phyloP scores from a whole-genome alignment of 1,140 invertebrate species.

The Physella acuta region DNA sequence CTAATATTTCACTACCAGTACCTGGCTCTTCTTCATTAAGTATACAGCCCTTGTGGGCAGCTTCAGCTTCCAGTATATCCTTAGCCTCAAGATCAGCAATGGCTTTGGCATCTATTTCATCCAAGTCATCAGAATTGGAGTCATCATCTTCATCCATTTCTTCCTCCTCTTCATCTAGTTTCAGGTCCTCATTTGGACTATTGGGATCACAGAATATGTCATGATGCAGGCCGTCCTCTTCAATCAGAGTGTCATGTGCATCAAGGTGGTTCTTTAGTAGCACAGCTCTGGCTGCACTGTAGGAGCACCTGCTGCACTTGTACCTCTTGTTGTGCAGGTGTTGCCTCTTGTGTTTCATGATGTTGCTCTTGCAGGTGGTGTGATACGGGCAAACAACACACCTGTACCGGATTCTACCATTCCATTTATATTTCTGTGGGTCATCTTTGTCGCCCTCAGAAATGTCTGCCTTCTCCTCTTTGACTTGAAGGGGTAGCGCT shows the following conservation, averaged over 20 bases:
- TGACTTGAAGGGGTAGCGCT: neutral
- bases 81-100: conserved; percentile 17
- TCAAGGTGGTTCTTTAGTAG: conserved; percentile 39
- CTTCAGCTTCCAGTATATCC: conserved; percentile 22
- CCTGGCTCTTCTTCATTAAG: neutral
- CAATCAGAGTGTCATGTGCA: conserved; percentile 33
- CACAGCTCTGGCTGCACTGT: conserved; percentile 41
- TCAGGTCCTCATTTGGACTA: neutral
- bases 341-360: conserved; percentile 45
- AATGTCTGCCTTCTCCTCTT: neutral
- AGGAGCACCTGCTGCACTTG: conserved; percentile 42
- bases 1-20: conserved; percentile 23
- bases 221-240: conserved; percentile 29
- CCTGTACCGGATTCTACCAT: conserved; percentile 38
- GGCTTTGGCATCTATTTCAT: conserved; percentile 18
- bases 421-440: conserved; percentile 9
- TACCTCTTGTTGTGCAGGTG: conserved; percentile 44
- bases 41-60: conserved; percentile 6
- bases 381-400: conserved; percentile 45
- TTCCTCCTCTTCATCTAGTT: conserved; percentile 19
- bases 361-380: conserved; percentile 43
- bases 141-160: conserved; percentile 21
- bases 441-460: conserved; percentile 11
- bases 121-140: neutral
- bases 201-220: conserved; percentile 41